These are phyloP conservation scores for Periphyllus acericola DNA, from an alignment of 2,888 invertebrate genomes.

Conservation along the genomic window DNA sequence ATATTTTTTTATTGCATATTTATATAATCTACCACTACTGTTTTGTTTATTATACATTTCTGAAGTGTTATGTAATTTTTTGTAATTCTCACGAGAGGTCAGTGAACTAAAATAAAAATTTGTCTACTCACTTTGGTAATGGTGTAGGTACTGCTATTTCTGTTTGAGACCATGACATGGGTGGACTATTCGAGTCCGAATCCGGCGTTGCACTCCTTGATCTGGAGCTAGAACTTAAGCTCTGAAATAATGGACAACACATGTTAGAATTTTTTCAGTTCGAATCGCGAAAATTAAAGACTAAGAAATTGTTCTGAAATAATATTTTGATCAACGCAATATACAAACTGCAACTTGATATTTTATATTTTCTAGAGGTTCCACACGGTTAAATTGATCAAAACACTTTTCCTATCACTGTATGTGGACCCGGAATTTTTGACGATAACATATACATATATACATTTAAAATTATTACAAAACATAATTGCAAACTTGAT, in stretches of 20 bases:
- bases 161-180: conserved; percentile 66
- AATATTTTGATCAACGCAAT: conserved; percentile 9
- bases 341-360: conserved; percentile 10
- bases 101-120: conserved; percentile 30
- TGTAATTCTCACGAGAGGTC: background rate
- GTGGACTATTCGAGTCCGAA: conserved; percentile 79
- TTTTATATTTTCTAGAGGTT: background rate
- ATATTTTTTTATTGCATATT: background rate
- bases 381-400: background rate
- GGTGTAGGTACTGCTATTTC: conserved; percentile 37
- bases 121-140: conserved; percentile 51
- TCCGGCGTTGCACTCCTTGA: conserved; percentile 90
- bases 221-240: conserved; percentile 83
- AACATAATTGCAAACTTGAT: background rate
- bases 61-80: conserved; percentile 10
- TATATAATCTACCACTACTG: background rate
- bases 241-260: conserved; percentile 69
- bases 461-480: background rate
- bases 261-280: background rate
- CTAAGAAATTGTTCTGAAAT: conserved; percentile 11
- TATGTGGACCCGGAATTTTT: background rate
- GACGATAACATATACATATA: background rate
- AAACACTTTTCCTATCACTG: background rate
- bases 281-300: conserved; percentile 16
- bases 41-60: background rate